A percentile compares a stretch with the other conserved stretches of the same genome.
Conservation (phyloP, 2,113 vertebrate genomes). For the Ammodytes dubius region DNA sequence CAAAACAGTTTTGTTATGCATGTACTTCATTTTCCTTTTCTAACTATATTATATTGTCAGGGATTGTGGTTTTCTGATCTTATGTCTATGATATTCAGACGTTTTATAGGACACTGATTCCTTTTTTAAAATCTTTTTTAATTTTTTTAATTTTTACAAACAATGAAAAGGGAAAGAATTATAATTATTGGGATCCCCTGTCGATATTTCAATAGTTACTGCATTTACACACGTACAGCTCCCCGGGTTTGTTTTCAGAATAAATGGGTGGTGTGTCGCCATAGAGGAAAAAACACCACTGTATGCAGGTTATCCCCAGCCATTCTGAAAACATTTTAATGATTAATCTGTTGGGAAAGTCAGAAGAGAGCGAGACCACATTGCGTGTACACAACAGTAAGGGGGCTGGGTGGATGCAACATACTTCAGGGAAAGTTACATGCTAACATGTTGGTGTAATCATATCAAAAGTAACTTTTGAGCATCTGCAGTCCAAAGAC, state of each 20-base stretch:
- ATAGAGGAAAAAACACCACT: slow-evolving; percentile 30
- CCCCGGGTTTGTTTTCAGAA: slow-evolving; percentile 57
- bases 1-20: neutral
- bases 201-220: slow-evolving; percentile 29
- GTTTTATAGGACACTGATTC: neutral
- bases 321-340: slow-evolving; percentile 75
- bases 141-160: neutral
- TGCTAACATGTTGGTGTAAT: slow-evolving; percentile 28
- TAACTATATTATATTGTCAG: slow-evolving; percentile 7
- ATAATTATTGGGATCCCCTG: slow-evolving; percentile 45
- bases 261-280: slow-evolving; percentile 30
- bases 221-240: slow-evolving; percentile 48
- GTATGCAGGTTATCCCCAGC: slow-evolving; percentile 53
- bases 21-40: neutral
- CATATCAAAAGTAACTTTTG: slow-evolving; percentile 30
- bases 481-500: slow-evolving; percentile 44
- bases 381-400: slow-evolving; percentile 51
- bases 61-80: slow-evolving; percentile 2
- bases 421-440: slow-evolving; percentile 22
- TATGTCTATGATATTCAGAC: slow-evolving; percentile 7
- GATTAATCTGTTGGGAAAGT: slow-evolving; percentile 79
- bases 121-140: neutral
- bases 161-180: slow-evolving; percentile 40
- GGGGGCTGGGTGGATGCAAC: slow-evolving; percentile 20
- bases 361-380: slow-evolving; percentile 70